Evolutionary conservation across 2,113 vertebrate genomes (phyloP).

Genomic region (Catharus minimus): DNA sequence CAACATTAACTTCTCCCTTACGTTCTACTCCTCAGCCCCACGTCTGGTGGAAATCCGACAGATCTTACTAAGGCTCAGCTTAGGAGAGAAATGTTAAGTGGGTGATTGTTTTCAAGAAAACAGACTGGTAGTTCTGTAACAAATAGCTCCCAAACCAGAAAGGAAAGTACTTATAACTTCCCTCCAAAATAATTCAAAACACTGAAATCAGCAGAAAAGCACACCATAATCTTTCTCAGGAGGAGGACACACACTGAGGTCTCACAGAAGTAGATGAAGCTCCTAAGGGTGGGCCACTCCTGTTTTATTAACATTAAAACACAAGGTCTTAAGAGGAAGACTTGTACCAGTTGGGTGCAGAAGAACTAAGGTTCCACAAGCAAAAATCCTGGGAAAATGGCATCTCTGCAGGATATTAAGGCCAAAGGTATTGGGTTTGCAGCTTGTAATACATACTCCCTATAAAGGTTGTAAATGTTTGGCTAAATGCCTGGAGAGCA

Average conservation of each 20-base stretch:
- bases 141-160: neutral
- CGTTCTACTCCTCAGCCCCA: neutral
- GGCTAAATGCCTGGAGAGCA: neutral
- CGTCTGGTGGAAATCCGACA: neutral
- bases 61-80: neutral
- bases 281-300: neutral
- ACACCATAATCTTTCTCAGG: neutral
- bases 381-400: neutral
- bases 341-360: neutral
- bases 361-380: neutral
- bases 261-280: neutral
- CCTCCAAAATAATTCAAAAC: neutral
- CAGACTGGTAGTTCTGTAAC: neutral
- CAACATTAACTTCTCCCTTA: neutral
- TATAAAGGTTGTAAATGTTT: neutral
- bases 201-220: neutral
- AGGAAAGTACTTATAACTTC: neutral
- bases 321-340: neutral
- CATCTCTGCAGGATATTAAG: neutral
- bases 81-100: neutral
- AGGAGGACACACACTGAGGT: neutral
- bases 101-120: neutral
- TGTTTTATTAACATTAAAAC: neutral
- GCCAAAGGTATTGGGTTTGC: neutral
- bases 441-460: neutral